These are phyloP conservation scores for Bugula neritina DNA, from an alignment of 2,888 invertebrate genomes.

Conservation along the genomic window DNA sequence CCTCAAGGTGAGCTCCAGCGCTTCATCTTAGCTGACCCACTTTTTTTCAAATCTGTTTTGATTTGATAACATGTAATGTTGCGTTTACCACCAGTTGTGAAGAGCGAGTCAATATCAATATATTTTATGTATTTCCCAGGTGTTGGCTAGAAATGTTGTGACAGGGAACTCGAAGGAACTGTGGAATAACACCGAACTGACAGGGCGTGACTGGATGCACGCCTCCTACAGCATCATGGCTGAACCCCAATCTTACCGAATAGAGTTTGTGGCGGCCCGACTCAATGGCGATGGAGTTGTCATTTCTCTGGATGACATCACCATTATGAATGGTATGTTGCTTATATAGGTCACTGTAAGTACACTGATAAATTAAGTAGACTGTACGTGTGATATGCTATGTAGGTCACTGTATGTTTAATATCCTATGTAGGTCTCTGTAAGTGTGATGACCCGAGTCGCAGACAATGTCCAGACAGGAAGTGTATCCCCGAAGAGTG, in stretches of 20 bases:
- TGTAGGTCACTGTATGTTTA: not conserved
- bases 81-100: too few relatives aligned
- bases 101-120: too few relatives aligned
- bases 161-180: not conserved
- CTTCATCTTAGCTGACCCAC: too few relatives aligned
- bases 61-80: too few relatives aligned
- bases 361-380: too few relatives aligned
- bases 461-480: conserved; percentile 35
- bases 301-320: conserved; percentile 16
- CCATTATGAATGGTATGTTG: conserved; percentile 12
- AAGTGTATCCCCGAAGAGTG: conserved; percentile 47
- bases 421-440: not conserved
- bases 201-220: not conserved
- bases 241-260: not conserved
- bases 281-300: not conserved
- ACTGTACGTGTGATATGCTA: too few relatives aligned
- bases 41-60: too few relatives aligned
- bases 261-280: conserved; percentile 14
- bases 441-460: conserved; percentile 31
- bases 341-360: not conserved
- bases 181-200: not conserved
- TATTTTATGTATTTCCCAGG: too few relatives aligned
- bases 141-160: not conserved
- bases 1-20: conserved; percentile 9
- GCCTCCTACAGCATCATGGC: not conserved